phyloP scores from a whole-genome alignment of 2,888 invertebrate genomes.

The Hesperia comma region DNA sequence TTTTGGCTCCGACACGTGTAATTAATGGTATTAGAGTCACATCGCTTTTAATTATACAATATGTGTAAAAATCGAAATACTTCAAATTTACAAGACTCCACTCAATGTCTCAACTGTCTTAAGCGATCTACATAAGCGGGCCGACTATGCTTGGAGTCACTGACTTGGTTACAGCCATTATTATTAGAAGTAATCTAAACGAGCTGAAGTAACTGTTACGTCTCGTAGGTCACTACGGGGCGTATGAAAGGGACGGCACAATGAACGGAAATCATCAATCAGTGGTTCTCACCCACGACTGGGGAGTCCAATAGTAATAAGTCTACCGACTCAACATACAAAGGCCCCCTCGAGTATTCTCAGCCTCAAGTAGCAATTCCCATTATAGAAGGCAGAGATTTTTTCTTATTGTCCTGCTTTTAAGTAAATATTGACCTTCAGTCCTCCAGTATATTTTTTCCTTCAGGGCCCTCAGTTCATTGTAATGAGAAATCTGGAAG shows the following conservation, averaged over 20 bases:
- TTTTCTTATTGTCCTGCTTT: slow-evolving; percentile 10
- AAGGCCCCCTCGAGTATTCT: slow-evolving; percentile 32
- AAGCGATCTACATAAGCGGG: neutral
- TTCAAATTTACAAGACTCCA: neutral
- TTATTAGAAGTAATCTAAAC: slow-evolving; percentile 37
- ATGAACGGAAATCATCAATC: slow-evolving; percentile 49
- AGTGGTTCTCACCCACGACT: slow-evolving; percentile 46
- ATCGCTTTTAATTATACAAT: no score
- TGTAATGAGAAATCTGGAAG: neutral
- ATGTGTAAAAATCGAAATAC: neutral
- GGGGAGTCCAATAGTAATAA: slow-evolving; percentile 40
- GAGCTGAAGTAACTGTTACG: slow-evolving; percentile 32
- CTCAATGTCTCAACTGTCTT: no score
- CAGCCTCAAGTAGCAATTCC: slow-evolving; percentile 24
- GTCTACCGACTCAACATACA: slow-evolving; percentile 27
- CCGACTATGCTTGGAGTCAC: slow-evolving; percentile 8
- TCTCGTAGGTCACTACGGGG: slow-evolving; percentile 36
- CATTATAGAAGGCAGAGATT: slow-evolving; percentile 19
- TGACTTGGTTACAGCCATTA: slow-evolving; percentile 12
- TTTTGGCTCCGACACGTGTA: no score
- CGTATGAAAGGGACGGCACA: slow-evolving; percentile 43
- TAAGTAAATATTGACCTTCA: neutral
- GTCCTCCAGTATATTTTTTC: neutral
- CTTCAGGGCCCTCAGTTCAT: neutral
- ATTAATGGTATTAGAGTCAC: no score